phyloP scores from a whole-genome alignment of 2,113 vertebrate genomes.

The Apteryx owenii region DNA sequence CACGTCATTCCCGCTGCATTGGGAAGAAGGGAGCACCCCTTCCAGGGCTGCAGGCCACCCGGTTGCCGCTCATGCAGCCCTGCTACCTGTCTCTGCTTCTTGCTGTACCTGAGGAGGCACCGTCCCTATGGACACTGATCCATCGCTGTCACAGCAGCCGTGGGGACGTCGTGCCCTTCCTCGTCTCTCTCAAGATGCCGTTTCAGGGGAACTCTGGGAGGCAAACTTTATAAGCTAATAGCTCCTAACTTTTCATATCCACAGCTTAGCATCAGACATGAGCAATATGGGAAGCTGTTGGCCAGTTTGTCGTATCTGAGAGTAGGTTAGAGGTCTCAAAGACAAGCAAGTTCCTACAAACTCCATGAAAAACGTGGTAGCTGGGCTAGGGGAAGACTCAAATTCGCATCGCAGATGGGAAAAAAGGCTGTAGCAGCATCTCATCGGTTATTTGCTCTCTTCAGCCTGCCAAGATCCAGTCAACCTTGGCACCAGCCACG shows the following conservation, averaged over 20 bases:
- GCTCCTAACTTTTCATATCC: not conserved
- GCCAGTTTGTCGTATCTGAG: not conserved
- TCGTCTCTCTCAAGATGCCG: fast-evolving
- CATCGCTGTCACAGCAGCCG: not conserved
- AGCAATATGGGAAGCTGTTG: not conserved
- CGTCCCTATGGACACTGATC: no score
- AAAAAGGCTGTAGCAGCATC: not conserved
- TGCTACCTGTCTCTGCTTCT: no score
- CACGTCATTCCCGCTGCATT: not conserved
- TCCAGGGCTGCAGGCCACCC: not conserved
- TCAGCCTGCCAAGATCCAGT: not conserved
- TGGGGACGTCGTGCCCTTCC: not conserved
- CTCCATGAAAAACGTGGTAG: not conserved
- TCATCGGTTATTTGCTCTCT: not conserved
- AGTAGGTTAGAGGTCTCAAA: not conserved
- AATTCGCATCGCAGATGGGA: not conserved
- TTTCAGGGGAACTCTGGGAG: not conserved
- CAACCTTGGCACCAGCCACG: not conserved
- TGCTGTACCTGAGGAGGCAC: no score
- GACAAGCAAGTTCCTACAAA: not conserved
- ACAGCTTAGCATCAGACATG: not conserved
- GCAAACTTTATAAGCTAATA: not conserved
- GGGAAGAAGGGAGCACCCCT: not conserved
- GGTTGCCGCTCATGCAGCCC: not conserved
- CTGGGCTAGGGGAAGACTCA: not conserved